These are phyloP conservation scores for Solenopsis invicta DNA, from an alignment of 1,140 invertebrate species.

Conservation along the genomic window DNA sequence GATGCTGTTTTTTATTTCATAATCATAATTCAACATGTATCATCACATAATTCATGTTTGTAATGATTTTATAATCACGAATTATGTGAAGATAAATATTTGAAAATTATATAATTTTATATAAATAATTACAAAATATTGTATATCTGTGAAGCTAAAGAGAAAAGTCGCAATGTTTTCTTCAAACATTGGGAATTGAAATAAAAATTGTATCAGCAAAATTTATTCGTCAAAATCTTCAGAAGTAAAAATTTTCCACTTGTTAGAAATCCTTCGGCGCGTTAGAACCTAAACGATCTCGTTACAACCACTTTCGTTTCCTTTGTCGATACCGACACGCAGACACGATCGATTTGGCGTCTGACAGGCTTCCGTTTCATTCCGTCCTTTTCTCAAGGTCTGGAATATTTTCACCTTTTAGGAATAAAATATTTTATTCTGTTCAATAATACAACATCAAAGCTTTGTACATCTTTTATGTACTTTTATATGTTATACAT, in stretches of 20 bases:
- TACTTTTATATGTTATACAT: neutral
- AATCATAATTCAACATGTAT: too few relatives aligned
- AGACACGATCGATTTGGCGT: constrained; percentile 76
- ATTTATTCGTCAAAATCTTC: neutral
- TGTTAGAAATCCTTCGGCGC: constrained; percentile 39
- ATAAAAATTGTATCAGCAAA: neutral
- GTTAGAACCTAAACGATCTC: constrained; percentile 48
- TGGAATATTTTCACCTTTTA: constrained; percentile 25
- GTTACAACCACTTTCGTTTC: constrained; percentile 62
- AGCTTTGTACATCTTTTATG: neutral
- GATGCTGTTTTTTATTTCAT: neutral
- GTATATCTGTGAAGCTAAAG: neutral
- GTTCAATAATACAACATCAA: neutral
- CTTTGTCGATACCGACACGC: constrained; percentile 62
- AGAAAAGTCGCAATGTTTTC: neutral
- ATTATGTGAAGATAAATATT: neutral
- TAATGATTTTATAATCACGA: neutral
- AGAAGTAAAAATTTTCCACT: constrained; percentile 49
- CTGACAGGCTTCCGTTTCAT: constrained; percentile 55
- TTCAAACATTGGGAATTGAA: neutral
- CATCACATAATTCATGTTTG: too few relatives aligned
- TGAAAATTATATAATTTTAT: neutral
- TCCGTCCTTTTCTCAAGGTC: neutral
- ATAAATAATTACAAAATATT: neutral
- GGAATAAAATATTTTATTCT: constrained; percentile 3